These are phyloP conservation scores for Vanessa cardui DNA, from an alignment of 2,888 invertebrate genomes.

Conservation along the genomic window DNA sequence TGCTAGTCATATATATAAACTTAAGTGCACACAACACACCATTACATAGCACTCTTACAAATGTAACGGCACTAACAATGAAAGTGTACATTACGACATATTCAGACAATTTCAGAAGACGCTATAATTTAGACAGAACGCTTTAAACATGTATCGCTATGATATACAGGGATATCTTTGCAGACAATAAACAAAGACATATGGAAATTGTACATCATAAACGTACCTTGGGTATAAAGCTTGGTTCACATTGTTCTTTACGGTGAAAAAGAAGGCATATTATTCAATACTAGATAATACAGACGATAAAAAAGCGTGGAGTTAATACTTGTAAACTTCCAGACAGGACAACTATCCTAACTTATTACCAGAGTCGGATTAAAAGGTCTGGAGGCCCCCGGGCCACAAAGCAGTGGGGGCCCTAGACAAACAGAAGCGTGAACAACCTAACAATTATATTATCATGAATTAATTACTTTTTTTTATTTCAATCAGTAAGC, in stretches of 20 bases:
- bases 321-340: too few species aligned
- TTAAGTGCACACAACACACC: neutral
- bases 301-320: too few species aligned
- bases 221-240: constrained; percentile 41
- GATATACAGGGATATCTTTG: constrained; percentile 48
- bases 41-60: neutral
- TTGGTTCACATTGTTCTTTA: constrained; percentile 26
- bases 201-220: constrained; percentile 49
- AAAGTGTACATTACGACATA: constrained; percentile 28
- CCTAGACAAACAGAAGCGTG: too few species aligned
- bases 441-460: too few species aligned
- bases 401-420: too few species aligned
- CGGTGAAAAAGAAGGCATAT: too few species aligned
- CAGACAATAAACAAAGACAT: constrained; percentile 46
- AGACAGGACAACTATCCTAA: too few species aligned
- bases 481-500: too few species aligned
- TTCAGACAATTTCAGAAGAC: constrained; percentile 35
- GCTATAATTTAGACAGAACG: constrained; percentile 33
- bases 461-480: too few species aligned
- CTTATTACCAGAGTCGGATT: too few species aligned
- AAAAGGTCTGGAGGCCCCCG: too few species aligned
- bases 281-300: too few species aligned
- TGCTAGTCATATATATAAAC: neutral
- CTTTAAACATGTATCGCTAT: constrained; percentile 46
- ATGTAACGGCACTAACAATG: constrained; percentile 2